Base-by-base conservation (phyloP, 2,888 invertebrate genomes). In the Trachelus tabidus region DNA sequence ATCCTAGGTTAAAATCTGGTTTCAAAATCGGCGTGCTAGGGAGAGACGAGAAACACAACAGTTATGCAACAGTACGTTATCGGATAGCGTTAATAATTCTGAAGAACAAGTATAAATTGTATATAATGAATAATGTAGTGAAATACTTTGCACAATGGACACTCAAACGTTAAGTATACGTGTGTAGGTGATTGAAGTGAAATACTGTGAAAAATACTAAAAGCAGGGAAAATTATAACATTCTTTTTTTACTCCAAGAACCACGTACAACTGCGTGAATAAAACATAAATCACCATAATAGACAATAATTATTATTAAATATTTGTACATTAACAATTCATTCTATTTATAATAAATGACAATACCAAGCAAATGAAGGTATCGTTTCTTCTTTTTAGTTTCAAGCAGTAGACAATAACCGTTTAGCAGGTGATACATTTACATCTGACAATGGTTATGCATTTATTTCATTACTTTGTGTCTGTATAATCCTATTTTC, bases 21-120 rank as follows among this genome's bases (percentile, higher is more conserved):
- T 96, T 89, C 96, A 96, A 94, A 96, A 96, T 90, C 94, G 96
- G 73, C 93, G 96, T 75, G 96, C 96, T 0, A 93, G 96, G 56
- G 96, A 96, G 86, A 92, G 96, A 82, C 93, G 96, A 83, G 96
- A 96, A 90, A 85, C 83, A 75, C 78, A 82, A 76, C 69, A 68
- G 68, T 37, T 40, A n/a, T 30, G 33, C 56, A 56, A 56, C 23
- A 56, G 56, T 56, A 56, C 23, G 23, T 56, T 56, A 56, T 56
- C 56, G 9, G 15, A 56, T 56, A 56, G 9, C 23, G 6, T 23
- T 56, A 9, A 56, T 23, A 56, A 15, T 56, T 56, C 56, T 9
- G 56, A 56, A 56, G 23, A 56, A 56, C 23, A 56, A 56, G 56
- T 56, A 56, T 56, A 23, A 23, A 56, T 56, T 56, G 56, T 56